Evolutionary conservation across 2,888 invertebrate genomes (phyloP), one percentile per base, ranked within the genome.

Genomic region (Linyphia triangularis): DNA sequence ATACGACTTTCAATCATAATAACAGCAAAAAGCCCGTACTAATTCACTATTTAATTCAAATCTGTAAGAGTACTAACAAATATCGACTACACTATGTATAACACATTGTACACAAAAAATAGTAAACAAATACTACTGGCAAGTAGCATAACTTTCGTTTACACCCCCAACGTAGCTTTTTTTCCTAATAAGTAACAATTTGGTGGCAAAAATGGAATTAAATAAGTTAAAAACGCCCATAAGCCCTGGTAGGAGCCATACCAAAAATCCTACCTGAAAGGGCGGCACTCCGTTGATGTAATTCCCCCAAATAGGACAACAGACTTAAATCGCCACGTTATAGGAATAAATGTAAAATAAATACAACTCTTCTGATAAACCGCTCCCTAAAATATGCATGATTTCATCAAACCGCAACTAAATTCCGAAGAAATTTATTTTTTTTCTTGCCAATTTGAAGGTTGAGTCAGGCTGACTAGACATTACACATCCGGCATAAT

Each of bases 401-500:
- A 63, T 63, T 77, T 77, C 63, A 77, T 77, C 40, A 37, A 40
- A 77, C 61, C 61, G 63, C 61, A 26, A 43, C 61, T 33, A 28
- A 3, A 67, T 51, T 51, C 51, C 51, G 5, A 51, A 16, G 28
- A 19, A 9, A 28, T 4, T 24, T 81, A 63, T 61, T 82, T 81
- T 61, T 82, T 72, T 72, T n/a, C n/a, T n/a, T 40, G 13, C 6
- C 5, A 72, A 16, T 82, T 61, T 72, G 72, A 82, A 72, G 82
- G 82, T 59, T 67, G 78, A 78, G 78, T 78, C 69, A 77, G 57
- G 72, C 69, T 57, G 51, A 51, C 81, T 40, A 63, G 28, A n/a
- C 57, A 61, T 30, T 63, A 79, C 51, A 86, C 81, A 81, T 86
- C 86, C 86, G 86, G 86, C 86, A 61, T 73, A 63, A 81, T 65